Evolutionary conservation across 2,888 invertebrate species (phyloP).

Genomic region (Plusia festucae): DNA sequence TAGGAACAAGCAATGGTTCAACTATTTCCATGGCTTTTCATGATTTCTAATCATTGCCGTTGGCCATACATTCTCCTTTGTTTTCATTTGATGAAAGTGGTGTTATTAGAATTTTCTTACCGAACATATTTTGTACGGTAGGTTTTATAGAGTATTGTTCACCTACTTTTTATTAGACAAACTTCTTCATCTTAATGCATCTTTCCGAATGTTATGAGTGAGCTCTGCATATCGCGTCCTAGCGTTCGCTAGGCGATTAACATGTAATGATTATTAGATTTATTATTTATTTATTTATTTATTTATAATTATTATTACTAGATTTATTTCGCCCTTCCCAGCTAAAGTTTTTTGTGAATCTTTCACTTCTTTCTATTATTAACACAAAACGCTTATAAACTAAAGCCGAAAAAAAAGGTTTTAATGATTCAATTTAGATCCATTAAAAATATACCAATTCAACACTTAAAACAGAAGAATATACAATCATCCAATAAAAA

Average conservation of each 20-base stretch:
- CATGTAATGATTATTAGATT: no score
- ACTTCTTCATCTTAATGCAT: no score
- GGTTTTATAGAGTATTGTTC: no score
- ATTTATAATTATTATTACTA: neutral
- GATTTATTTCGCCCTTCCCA: neutral
- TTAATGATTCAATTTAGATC: constrained; percentile 10
- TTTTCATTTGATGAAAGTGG: neutral
- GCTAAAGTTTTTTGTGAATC: neutral
- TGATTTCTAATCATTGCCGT: no score
- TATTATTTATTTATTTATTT: no score
- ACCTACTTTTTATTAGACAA: no score
- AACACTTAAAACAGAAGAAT: constrained; percentile 13
- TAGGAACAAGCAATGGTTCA: no score
- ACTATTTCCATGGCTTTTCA: no score
- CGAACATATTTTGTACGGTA: no score
- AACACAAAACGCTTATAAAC: neutral
- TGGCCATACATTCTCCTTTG: neutral
- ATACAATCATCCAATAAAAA: constrained; percentile 39
- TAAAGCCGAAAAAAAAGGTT: neutral
- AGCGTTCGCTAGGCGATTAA: no score
- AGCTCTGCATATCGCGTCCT: no score
- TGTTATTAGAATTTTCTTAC: neutral
- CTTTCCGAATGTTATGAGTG: no score
- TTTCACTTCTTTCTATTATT: neutral
- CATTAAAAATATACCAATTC: constrained; percentile 5